A percentile compares a stretch with the other conserved stretches of the same genome.
Evolutionary conservation across 2,888 invertebrate species (phyloP).

Genomic region (Lochmaea capreae): DNA sequence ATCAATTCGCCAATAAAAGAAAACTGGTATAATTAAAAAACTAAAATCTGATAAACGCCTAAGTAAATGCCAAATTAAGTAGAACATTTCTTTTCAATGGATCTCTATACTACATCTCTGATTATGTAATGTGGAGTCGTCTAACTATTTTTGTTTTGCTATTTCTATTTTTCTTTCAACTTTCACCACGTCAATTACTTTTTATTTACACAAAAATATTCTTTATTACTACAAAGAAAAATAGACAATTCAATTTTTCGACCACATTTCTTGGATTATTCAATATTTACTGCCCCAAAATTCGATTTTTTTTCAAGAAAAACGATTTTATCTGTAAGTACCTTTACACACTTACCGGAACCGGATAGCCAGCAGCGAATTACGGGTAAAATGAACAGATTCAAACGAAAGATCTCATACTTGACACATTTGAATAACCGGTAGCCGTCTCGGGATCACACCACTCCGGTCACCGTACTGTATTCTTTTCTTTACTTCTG

Average conservation of each 20-base stretch:
- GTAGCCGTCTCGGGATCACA: too few species aligned
- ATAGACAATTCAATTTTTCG: background rate
- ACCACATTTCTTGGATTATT: background rate
- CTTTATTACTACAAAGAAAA: background rate
- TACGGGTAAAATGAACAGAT: too few species aligned
- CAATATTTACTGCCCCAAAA: too few species aligned
- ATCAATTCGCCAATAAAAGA: background rate
- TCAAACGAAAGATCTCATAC: too few species aligned
- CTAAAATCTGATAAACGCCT: background rate
- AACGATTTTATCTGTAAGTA: too few species aligned
- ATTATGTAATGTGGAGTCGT: background rate
- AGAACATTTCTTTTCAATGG: background rate
- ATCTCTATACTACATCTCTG: slow-evolving; percentile 9
- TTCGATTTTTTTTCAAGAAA: too few species aligned
- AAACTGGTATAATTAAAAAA: background rate
- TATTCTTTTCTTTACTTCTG: too few species aligned
- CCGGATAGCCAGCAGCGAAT: too few species aligned
- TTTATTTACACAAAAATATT: background rate
- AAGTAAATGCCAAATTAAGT: background rate
- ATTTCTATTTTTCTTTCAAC: background rate
- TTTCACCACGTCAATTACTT: background rate
- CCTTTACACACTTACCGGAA: too few species aligned
- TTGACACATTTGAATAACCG: too few species aligned
- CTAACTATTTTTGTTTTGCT: background rate
- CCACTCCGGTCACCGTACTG: too few species aligned